Evolutionary conservation across 2,888 invertebrate species (phyloP).

Genomic region (Notodonta dromedarius): DNA sequence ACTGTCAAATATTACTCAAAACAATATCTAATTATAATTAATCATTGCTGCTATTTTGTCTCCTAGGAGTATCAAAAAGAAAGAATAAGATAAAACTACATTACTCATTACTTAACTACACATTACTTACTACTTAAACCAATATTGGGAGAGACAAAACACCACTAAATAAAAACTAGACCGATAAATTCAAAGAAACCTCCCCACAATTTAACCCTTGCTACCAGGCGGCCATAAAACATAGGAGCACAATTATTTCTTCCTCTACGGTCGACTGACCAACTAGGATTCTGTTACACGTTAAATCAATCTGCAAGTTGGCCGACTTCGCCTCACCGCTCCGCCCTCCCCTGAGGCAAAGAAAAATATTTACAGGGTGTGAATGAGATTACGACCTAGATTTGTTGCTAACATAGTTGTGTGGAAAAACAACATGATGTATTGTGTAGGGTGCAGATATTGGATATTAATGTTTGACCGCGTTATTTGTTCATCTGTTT

Average conservation of each 20-base stretch:
- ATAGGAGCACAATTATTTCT: constrained; percentile 5
- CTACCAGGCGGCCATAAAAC: constrained; percentile 8
- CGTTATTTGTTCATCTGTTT: neutral
- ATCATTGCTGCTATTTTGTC: no score
- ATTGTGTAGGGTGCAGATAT: neutral
- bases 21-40: no score
- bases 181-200: neutral
- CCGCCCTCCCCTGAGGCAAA: neutral
- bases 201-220: constrained; percentile 1
- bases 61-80: no score
- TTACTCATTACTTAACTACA: no score
- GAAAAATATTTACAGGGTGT: constrained; percentile 3
- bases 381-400: constrained; percentile 3
- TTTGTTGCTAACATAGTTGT: neutral
- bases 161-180: neutral
- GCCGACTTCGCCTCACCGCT: neutral
- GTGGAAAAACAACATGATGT: neutral
- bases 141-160: neutral
- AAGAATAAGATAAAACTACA: no score
- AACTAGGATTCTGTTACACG: constrained; percentile 2
- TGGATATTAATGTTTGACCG: constrained; percentile 1
- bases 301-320: constrained; percentile 7
- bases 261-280: constrained; percentile 5
- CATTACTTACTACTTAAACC: no score
- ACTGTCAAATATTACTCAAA: no score